Percentiles rank a stretch among this genome's conserved stretches.
These are phyloP conservation scores for Dicentrarchus labrax DNA, from an alignment of 2,113 vertebrate species.

Conservation along the genomic window DNA sequence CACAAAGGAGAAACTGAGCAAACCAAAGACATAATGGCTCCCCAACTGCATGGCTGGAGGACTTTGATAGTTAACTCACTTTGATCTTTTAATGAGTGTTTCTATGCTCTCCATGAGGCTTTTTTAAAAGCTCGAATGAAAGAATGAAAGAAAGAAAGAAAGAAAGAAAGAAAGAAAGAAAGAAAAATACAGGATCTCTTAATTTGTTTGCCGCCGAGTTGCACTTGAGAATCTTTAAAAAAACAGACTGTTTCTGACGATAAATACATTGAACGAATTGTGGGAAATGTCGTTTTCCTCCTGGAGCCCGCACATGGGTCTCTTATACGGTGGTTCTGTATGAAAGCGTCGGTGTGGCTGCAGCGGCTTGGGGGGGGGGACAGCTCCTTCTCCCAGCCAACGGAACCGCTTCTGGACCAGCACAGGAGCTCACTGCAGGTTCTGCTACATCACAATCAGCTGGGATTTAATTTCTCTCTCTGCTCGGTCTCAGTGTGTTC, in stretches of 20 bases:
- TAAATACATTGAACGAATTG: too few relatives aligned
- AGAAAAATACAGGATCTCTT: neutral
- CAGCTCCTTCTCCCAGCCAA: too few relatives aligned
- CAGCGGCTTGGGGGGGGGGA: too few relatives aligned
- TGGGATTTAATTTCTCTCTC: constrained; percentile 20
- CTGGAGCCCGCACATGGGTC: neutral
- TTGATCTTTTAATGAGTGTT: constrained; percentile 82
- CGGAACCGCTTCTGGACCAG: neutral
- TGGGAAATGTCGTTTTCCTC: too few relatives aligned
- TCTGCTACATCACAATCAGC: neutral
- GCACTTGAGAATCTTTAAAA: neutral
- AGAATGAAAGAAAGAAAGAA: constrained; percentile 16
- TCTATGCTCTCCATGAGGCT: constrained; percentile 56
- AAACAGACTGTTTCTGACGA: neutral
- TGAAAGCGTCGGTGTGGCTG: constrained; percentile 22
- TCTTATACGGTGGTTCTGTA: too few relatives aligned
- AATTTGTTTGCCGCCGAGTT: constrained; percentile 27
- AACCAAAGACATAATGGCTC: constrained; percentile 57
- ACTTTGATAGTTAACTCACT: constrained; percentile 77
- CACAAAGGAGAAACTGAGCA: constrained; percentile 48
- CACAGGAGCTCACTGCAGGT: too few relatives aligned
- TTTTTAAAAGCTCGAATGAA: constrained; percentile 47
- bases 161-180: neutral
- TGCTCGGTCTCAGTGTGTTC: neutral
- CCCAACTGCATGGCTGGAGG: constrained; percentile 55